Conservation (phyloP, 2,113 vertebrate species). For the Antechinus stuartii region DNA sequence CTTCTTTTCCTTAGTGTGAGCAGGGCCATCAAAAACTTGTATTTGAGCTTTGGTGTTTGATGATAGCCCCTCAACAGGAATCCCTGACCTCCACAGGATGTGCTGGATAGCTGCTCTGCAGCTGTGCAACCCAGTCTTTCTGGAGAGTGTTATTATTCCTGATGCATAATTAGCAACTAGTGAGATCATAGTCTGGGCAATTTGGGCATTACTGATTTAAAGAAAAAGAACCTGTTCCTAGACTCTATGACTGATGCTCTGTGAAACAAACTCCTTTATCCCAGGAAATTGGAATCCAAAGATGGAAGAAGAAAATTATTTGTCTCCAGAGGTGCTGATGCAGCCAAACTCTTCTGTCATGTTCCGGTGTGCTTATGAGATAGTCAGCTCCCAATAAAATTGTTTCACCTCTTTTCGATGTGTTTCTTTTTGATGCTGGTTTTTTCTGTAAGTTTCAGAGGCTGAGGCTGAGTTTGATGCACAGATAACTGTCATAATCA, state of each 20-base stretch:
- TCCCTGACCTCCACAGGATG: constrained; percentile 44
- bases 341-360: not conserved
- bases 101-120: constrained; percentile 66
- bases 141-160: constrained; percentile 73
- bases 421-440: not conserved
- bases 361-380: constrained; percentile 10
- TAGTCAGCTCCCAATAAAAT: constrained; percentile 19
- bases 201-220: constrained; percentile 63
- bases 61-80: constrained; percentile 29
- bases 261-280: constrained; percentile 29
- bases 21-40: not conserved
- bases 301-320: constrained; percentile 33
- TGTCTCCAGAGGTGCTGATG: constrained; percentile 2
- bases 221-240: constrained; percentile 42
- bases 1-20: not conserved
- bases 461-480: constrained; percentile 17
- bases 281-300: constrained; percentile 34
- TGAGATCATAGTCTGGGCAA: constrained; percentile 77
- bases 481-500: not conserved
- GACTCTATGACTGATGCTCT: constrained; percentile 53
- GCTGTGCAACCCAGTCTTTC: constrained; percentile 59
- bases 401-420: constrained; percentile 7
- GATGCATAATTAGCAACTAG: constrained; percentile 77
- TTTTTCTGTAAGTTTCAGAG: constrained; percentile 45
- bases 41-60: not conserved